Conservation (phyloP, 2,888 invertebrate genomes). For the Papilio protenor region DNA sequence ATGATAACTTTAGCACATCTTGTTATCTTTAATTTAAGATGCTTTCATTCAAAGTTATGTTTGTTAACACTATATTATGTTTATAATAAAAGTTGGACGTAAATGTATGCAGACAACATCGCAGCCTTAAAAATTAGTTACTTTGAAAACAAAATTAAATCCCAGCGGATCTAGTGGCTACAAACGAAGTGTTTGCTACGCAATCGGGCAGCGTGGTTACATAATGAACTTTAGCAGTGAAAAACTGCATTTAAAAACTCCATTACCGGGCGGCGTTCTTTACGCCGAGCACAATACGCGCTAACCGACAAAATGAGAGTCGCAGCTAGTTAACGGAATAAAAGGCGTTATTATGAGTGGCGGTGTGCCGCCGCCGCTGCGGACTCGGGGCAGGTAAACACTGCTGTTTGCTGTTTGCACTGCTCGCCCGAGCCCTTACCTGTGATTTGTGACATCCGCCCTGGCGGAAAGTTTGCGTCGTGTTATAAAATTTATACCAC, state of each 20-base stretch:
- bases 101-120: neutral
- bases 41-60: neutral
- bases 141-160: conserved; percentile 11
- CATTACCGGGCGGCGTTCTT: conserved; percentile 75
- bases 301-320: conserved; percentile 79
- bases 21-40: too few relatives aligned
- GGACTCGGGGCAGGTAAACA: conserved; percentile 70
- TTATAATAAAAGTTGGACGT: neutral
- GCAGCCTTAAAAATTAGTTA: neutral
- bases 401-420: conserved; percentile 77
- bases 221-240: conserved; percentile 70
- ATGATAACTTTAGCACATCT: too few relatives aligned
- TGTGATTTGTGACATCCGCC: conserved; percentile 78
- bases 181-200: conserved; percentile 64
- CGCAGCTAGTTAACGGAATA: conserved; percentile 80
- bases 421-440: conserved; percentile 71
- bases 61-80: neutral
- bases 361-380: conserved; percentile 47
- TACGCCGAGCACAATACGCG: conserved; percentile 76
- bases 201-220: conserved; percentile 69
- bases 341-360: conserved; percentile 78
- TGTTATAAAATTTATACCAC: neutral
- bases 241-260: conserved; percentile 77
- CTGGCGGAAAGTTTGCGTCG: conserved; percentile 49
- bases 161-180: conserved; percentile 62